Evolutionary conservation across 2,113 vertebrate species (phyloP).

Genomic region (Hyla sarda): DNA sequence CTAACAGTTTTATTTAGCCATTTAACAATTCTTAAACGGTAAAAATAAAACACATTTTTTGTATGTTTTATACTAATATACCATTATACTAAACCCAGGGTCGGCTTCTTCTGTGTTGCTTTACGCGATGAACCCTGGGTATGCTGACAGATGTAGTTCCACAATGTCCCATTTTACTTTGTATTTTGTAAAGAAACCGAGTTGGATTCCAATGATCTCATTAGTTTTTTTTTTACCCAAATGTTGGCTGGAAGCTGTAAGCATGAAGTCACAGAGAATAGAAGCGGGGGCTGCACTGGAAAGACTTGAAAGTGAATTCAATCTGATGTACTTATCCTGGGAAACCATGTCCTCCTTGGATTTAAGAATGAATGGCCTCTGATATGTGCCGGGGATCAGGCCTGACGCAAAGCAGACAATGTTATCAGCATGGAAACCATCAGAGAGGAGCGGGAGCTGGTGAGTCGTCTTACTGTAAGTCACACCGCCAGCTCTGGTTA

Average conservation of each 20-base stretch:
- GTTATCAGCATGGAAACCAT: not conserved
- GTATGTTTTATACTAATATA: too few relatives aligned
- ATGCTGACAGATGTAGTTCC: not conserved
- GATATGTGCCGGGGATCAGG: not conserved
- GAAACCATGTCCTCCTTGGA: not conserved
- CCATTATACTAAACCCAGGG: too few relatives aligned
- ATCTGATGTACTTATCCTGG: not conserved
- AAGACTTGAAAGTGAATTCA: not conserved
- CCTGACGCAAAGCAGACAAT: not conserved
- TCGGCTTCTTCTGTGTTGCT: not conserved
- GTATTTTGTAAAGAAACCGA: not conserved
- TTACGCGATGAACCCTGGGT: not conserved
- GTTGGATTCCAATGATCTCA: not conserved
- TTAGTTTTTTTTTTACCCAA: too few relatives aligned
- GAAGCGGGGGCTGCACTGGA: not conserved
- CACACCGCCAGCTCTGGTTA: not conserved
- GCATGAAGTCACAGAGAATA: conserved; percentile 12
- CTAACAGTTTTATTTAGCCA: too few relatives aligned
- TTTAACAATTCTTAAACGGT: too few relatives aligned
- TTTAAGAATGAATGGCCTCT: not conserved
- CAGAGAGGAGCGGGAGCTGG: not conserved
- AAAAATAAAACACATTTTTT: too few relatives aligned
- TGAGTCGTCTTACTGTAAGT: conserved; percentile 22
- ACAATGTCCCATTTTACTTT: too few relatives aligned
- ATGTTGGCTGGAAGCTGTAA: not conserved